A percentile compares a stretch with the other conserved stretches of the same genome.
phyloP scores from a whole-genome alignment of 2,113 vertebrate genomes.

The Coracopsis vasa region DNA sequence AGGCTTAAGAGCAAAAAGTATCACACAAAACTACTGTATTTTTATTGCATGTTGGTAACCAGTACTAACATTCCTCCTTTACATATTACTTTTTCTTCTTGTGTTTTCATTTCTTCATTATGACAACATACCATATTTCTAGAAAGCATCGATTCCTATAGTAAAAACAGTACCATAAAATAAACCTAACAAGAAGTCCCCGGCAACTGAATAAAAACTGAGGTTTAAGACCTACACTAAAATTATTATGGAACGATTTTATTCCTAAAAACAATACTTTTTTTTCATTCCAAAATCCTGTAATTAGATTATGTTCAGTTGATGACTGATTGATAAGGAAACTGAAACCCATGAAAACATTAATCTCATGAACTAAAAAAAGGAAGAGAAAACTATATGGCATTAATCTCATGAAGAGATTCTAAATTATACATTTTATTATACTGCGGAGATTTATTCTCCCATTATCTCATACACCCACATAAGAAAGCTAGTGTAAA shows the following conservation, averaged over 20 bases:
- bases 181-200: background rate
- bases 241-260: background rate
- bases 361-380: background rate
- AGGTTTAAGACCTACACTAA: background rate
- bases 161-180: background rate
- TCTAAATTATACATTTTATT: constrained; percentile 65
- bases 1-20: background rate
- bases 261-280: background rate
- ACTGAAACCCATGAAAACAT: background rate
- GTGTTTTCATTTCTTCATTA: background rate
- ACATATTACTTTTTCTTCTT: background rate
- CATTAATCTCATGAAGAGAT: constrained; percentile 21
- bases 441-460: constrained; percentile 47
- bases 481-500: constrained; percentile 31
- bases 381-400: background rate
- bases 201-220: background rate
- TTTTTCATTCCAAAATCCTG: background rate
- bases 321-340: background rate
- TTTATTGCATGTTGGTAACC: background rate
- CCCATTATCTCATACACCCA: constrained; percentile 53
- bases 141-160: background rate
- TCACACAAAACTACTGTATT: background rate
- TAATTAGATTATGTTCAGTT: background rate
- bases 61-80: background rate
- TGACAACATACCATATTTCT: background rate